phyloP scores from a whole-genome alignment of 2,797 vertebrate species.

The Emydoidea blandingii region DNA sequence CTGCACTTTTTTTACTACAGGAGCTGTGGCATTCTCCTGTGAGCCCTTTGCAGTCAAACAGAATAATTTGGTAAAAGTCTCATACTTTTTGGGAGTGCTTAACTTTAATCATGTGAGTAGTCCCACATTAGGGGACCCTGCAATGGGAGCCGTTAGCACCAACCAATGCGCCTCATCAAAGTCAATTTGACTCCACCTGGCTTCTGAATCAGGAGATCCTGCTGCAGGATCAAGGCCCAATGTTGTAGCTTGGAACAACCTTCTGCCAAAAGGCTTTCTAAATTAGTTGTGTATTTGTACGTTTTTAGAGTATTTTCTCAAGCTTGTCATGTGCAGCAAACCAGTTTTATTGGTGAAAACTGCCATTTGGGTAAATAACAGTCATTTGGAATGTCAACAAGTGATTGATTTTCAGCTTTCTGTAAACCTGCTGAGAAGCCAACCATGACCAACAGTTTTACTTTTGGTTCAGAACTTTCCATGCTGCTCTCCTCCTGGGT shows the following conservation, averaged over 20 bases:
- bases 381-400: background rate
- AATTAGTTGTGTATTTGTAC: background rate
- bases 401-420: conserved; percentile 27
- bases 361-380: background rate
- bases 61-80: background rate
- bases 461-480: conserved; percentile 25
- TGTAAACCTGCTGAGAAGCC: conserved; percentile 9
- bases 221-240: background rate
- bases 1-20: background rate
- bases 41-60: background rate
- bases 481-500: conserved; percentile 12
- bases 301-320: background rate
- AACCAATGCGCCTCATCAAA: background rate
- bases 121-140: background rate
- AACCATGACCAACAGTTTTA: conserved; percentile 1
- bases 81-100: background rate
- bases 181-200: background rate
- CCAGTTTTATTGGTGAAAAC: conserved; percentile 1
- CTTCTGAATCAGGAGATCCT: background rate
- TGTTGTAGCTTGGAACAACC: background rate
- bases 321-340: background rate
- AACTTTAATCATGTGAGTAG: background rate
- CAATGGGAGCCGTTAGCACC: background rate
- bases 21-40: background rate
- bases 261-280: background rate